Conservation (phyloP, 2,113 vertebrate genomes). For the Ellobius talpinus region DNA sequence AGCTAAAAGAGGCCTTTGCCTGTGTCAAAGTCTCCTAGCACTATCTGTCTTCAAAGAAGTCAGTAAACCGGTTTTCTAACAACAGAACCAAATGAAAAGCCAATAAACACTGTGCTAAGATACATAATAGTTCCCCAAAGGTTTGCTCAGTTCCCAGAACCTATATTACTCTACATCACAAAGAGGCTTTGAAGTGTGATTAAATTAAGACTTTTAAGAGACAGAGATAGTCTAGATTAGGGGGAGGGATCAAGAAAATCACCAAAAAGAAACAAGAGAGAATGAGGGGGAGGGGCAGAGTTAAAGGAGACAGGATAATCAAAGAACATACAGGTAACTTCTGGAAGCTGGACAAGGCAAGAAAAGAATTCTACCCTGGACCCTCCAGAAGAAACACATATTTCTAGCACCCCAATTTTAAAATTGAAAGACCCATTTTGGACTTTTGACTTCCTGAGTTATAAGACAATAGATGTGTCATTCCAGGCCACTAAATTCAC, state of each 20-base stretch:
- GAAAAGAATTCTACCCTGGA: background rate
- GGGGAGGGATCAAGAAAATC: background rate
- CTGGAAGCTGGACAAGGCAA: background rate
- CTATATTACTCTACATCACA: background rate
- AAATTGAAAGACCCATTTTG: background rate
- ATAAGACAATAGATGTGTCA: background rate
- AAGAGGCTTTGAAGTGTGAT: background rate
- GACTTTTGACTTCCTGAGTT: background rate
- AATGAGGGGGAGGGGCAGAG: background rate
- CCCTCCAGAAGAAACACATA: background rate
- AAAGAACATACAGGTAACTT: background rate
- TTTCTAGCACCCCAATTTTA: background rate
- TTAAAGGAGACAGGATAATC: background rate
- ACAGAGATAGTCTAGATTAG: background rate
- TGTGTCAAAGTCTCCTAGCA: background rate
- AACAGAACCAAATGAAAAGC: background rate
- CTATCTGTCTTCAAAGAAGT: background rate
- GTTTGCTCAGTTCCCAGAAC: background rate
- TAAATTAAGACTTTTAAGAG: background rate
- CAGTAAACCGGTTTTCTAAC: background rate
- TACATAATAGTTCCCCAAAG: constrained; percentile 1
- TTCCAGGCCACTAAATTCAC: background rate
- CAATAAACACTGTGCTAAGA: background rate
- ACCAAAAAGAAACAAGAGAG: background rate
- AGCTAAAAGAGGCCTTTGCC: background rate